Conservation (phyloP, 2,113 vertebrate genomes). For the Uropsilus gracilis region DNA sequence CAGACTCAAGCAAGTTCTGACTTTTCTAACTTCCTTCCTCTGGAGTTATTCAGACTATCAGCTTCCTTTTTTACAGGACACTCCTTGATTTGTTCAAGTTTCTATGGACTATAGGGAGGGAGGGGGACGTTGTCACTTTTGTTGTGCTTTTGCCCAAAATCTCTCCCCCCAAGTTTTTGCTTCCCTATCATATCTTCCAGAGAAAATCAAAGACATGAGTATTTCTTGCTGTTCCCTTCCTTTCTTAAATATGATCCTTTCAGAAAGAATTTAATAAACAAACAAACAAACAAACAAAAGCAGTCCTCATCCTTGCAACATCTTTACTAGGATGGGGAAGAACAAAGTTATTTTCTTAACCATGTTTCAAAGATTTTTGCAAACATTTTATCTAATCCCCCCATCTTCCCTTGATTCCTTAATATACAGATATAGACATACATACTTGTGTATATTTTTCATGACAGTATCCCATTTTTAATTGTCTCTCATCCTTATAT, state of each 20-base stretch:
- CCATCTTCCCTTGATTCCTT: neutral
- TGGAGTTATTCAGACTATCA: neutral
- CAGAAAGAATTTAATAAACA: neutral
- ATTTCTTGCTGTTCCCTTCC: neutral
- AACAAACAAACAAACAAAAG: no score
- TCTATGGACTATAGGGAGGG: neutral
- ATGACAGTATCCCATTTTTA: no score
- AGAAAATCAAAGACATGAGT: neutral
- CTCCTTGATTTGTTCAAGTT: neutral
- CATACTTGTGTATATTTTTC: neutral
- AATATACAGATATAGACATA: neutral
- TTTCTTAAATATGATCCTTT: neutral
- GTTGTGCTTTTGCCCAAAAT: neutral
- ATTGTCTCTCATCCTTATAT: neutral
- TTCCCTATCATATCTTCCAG: neutral
- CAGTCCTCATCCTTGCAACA: neutral
- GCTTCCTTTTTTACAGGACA: neutral
- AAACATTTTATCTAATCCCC: neutral
- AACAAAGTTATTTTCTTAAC: neutral
- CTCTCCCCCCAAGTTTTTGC: neutral
- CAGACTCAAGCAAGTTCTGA: neutral
- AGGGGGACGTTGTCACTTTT: neutral
- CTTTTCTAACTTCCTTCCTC: neutral
- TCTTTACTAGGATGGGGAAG: neutral
- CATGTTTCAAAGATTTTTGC: neutral